Conservation (phyloP, 2,797 vertebrate genomes). For the Allobates femoralis region DNA sequence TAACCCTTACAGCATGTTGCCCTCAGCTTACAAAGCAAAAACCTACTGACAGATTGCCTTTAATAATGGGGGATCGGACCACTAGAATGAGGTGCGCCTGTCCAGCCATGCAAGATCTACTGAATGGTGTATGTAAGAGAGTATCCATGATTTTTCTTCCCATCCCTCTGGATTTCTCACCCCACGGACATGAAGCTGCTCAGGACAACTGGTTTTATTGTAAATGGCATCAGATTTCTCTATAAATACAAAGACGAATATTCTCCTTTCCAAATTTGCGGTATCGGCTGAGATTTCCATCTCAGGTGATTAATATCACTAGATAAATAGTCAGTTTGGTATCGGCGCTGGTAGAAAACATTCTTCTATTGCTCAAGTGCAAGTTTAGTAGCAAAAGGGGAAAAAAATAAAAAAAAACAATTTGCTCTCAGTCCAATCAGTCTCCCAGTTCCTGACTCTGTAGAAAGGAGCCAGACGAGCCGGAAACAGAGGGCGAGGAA, state of each 20-base stretch:
- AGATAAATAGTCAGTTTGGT: background rate
- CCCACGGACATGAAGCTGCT: background rate
- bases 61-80: no score
- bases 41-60: no score
- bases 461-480: slow-evolving; percentile 74
- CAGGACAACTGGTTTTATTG: slow-evolving; percentile 33
- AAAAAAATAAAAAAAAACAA: background rate
- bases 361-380: slow-evolving; percentile 19
- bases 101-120: background rate
- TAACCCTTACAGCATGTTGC: no score
- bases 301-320: slow-evolving; percentile 33
- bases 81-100: no score
- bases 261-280: slow-evolving; percentile 15
- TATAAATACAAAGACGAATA: slow-evolving; percentile 30
- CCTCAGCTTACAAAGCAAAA: no score
- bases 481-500: slow-evolving; percentile 88
- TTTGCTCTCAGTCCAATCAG: slow-evolving; percentile 57
- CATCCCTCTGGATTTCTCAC: background rate
- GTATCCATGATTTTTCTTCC: background rate
- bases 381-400: slow-evolving; percentile 11
- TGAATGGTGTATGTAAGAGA: background rate
- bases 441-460: slow-evolving; percentile 68
- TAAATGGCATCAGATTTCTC: slow-evolving; percentile 51
- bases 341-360: background rate
- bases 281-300: slow-evolving; percentile 2